Conservation (phyloP, 2,113 vertebrate species). For the Tupaia chinensis region DNA sequence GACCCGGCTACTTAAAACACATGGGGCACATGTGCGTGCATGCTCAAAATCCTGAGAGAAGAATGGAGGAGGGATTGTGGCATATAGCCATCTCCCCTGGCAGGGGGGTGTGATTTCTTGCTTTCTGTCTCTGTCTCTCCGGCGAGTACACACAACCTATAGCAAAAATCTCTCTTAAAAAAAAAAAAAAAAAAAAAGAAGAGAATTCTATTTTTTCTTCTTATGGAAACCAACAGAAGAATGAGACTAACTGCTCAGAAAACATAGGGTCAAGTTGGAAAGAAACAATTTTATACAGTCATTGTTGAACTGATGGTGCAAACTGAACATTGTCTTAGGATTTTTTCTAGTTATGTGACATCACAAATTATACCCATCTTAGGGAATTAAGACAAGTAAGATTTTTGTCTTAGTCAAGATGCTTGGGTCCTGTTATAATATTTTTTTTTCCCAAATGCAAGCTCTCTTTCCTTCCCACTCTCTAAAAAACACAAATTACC, state of each 20-base stretch:
- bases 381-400: neutral
- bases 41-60: too few relatives aligned
- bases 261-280: neutral
- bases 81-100: too few relatives aligned
- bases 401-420: neutral
- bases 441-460: neutral
- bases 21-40: too few relatives aligned
- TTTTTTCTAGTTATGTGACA: neutral
- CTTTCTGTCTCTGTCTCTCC: too few relatives aligned
- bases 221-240: neutral
- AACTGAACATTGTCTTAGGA: neutral
- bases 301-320: neutral
- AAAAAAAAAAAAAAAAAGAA: too few relatives aligned
- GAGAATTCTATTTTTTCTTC: neutral
- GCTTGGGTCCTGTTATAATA: neutral
- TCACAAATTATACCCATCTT: neutral
- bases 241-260: neutral
- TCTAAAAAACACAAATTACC: neutral
- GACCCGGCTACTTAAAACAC: too few relatives aligned
- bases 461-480: neutral
- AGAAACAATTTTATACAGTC: neutral
- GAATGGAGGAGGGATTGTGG: too few relatives aligned
- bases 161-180: too few relatives aligned
- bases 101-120: too few relatives aligned
- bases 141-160: too few relatives aligned